Conservation (phyloP, 1,140 invertebrate genomes). For the Ceratosolen fusciceps region DNA sequence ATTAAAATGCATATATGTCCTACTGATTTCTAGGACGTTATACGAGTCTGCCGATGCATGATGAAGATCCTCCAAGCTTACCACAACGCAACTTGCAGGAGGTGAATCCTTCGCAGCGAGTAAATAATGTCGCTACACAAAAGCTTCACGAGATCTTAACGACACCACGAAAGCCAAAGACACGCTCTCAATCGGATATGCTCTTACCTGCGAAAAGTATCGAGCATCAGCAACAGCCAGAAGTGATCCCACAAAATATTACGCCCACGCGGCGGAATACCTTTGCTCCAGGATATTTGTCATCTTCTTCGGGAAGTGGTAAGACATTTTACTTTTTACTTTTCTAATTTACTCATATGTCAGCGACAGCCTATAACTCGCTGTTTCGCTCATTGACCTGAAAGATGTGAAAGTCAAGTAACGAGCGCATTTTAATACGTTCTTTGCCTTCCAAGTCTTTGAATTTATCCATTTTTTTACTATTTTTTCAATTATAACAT, state of each 20-base stretch:
- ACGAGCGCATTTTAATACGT: too few relatives aligned
- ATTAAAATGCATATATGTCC: too few relatives aligned
- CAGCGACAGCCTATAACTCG: too few relatives aligned
- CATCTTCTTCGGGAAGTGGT: constrained; percentile 50
- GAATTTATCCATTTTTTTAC: too few relatives aligned
- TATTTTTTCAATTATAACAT: too few relatives aligned
- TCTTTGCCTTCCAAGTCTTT: too few relatives aligned
- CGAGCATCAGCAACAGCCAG: constrained; percentile 56
- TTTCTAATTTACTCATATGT: too few relatives aligned
- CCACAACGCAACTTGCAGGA: constrained; percentile 61
- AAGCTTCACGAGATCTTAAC: constrained; percentile 81
- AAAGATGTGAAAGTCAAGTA: too few relatives aligned
- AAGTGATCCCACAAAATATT: constrained; percentile 62
- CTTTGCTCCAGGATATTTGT: constrained; percentile 65
- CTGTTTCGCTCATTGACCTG: too few relatives aligned
- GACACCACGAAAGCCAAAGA: constrained; percentile 76
- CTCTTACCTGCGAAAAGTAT: constrained; percentile 19
- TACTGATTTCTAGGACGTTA: constrained; percentile 62
- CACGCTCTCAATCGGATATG: constrained; percentile 21
- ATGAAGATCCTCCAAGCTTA: constrained; percentile 61
- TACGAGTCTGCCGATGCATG: constrained; percentile 63
- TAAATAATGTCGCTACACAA: constrained; percentile 80
- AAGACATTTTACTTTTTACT: constrained; percentile 2
- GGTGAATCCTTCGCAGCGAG: constrained; percentile 68
- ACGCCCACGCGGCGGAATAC: constrained; percentile 69